Evolutionary conservation across 2,888 invertebrate species (phyloP).

Genomic region (Aplocera efformata): DNA sequence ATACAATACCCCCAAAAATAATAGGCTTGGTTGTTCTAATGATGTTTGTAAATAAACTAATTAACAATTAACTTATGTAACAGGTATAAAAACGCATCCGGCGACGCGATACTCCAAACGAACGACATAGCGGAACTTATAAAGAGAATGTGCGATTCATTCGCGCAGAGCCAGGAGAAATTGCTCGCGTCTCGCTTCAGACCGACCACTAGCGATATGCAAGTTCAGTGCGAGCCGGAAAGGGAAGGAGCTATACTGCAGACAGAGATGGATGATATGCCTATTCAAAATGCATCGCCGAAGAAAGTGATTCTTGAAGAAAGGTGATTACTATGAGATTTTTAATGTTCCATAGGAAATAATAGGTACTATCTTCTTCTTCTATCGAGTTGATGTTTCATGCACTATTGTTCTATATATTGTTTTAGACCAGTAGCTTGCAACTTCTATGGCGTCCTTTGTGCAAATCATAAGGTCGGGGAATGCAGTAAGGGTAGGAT

Average conservation of each 20-base stretch:
- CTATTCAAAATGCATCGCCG: slow-evolving; percentile 9
- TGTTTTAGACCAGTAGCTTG: no score
- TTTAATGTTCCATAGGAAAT: no score
- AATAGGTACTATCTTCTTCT: no score
- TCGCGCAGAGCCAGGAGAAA: slow-evolving; percentile 56
- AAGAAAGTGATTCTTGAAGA: slow-evolving; percentile 27
- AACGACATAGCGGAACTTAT: slow-evolving; percentile 64
- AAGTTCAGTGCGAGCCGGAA: slow-evolving; percentile 54
- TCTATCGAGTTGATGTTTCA: no score
- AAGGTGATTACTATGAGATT: not conserved
- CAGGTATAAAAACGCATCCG: slow-evolving; percentile 65
- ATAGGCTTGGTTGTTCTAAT: no score
- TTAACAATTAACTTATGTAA: no score
- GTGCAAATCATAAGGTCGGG: no score
- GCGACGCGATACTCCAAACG: slow-evolving; percentile 55
- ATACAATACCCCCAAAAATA: no score
- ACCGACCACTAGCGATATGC: slow-evolving; percentile 54
- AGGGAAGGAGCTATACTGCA: slow-evolving; percentile 7
- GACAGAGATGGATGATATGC: slow-evolving; percentile 2
- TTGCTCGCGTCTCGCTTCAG: slow-evolving; percentile 36
- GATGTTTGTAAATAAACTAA: no score
- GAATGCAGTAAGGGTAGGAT: no score
- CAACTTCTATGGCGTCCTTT: no score
- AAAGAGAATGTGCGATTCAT: slow-evolving; percentile 67
- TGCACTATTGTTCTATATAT: no score